These are phyloP conservation scores for Sebastes itinus DNA, from an alignment of 2,797 vertebrate species.

Conservation along the genomic window DNA sequence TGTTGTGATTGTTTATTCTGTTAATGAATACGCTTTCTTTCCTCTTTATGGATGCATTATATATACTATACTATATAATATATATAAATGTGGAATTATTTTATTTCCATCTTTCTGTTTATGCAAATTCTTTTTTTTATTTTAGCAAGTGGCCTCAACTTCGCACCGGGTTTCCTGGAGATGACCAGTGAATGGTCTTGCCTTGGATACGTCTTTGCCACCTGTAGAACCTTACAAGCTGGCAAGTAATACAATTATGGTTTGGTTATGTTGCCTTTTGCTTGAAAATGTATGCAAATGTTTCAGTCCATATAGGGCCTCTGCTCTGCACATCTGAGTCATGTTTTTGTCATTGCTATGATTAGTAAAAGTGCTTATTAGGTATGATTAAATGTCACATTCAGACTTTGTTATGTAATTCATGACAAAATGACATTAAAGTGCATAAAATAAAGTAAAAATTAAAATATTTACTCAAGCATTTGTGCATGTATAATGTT, in stretches of 20 bases:
- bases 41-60: neutral
- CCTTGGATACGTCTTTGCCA: neutral
- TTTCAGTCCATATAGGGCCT: neutral
- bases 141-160: constrained; percentile 28
- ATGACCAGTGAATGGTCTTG: constrained; percentile 41
- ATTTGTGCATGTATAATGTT: neutral
- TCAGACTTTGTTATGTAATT: neutral
- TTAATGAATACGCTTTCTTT: neutral
- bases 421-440: neutral
- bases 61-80: neutral
- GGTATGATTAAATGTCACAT: neutral
- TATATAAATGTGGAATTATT: neutral
- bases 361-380: no score
- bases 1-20: neutral
- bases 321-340: neutral
- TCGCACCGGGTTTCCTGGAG: constrained; percentile 8
- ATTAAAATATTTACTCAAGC: neutral
- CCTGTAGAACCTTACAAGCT: neutral
- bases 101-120: neutral
- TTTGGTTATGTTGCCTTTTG: neutral
- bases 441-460: neutral
- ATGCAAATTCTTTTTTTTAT: neutral
- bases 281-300: neutral
- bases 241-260: neutral
- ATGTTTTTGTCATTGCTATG: neutral